Base-by-base conservation (phyloP, 1,140 invertebrate genomes). In the Bombus soroeensis region DNA sequence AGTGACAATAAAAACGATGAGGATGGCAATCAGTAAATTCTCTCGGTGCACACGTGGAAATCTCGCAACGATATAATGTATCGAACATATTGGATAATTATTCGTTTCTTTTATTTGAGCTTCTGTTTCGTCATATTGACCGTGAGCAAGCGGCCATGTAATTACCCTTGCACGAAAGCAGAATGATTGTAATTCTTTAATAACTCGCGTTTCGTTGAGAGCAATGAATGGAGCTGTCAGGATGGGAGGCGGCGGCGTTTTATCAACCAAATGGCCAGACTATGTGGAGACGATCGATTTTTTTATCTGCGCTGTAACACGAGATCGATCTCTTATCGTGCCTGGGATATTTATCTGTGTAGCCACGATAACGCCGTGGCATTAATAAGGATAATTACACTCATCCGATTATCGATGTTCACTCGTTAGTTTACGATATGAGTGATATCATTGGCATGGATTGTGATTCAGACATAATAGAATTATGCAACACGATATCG, bases 181-280 rank as follows among this genome's bases (percentile, higher is more conserved):
- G 62, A 68, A 68, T 34, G 73, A 28, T 25, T 57, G 43, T 71
- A 84, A 78, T 71, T 84, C n/a, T 70, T 84, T 41, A 32, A 57
- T 57, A 57, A 76, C 15, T n/a, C 47, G 22, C 25, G 75, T 62
- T 41, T 8, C 32, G 15, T 59, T 18, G 57, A 3, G 3, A 62
- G 13, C 34, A 32, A 39, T 77, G 37, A 62, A 62, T 39, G 75
- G 15, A 62, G 39, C 15, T 41, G 57, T 57, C 34, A 25, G 22
- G 15, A 4, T 39, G 25, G 37, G 10, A n/a, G 28, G 34, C 3
- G 13, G 3, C 10, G 12, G 8, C n/a, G 39, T 74, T 74, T 73
- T 41, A 32, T 76, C 74, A 39, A 66, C 32, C 12, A n/a, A 28
- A 53, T 32, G 8, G 13, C 8, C 34, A 39, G 6, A 57, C 34